These are phyloP conservation scores for Eupelmus urozonus DNA, from an alignment of 2,888 invertebrate species.

Conservation along the genomic window DNA sequence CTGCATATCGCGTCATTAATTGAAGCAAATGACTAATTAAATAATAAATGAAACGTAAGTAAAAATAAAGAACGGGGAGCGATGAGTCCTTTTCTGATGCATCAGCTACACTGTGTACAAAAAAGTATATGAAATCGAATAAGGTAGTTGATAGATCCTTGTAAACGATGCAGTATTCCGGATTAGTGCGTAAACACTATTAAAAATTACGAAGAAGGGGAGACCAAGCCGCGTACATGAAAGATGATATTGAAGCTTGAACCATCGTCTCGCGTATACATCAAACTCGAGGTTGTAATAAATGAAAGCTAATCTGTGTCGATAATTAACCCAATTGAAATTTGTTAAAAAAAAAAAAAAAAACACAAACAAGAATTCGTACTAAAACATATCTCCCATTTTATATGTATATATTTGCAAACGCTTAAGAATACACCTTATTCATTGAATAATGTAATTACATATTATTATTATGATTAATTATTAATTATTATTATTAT, in stretches of 20 bases:
- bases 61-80: conserved; percentile 20
- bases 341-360: conserved; percentile 35
- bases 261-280: conserved; percentile 48
- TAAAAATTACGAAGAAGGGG: conserved; percentile 9
- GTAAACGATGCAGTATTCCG: conserved; percentile 70
- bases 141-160: conserved; percentile 69
- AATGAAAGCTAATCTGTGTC: conserved; percentile 65
- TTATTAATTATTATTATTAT: conserved; percentile 54
- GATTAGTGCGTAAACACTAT: conserved; percentile 64
- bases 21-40: conserved; percentile 43
- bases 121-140: conserved; percentile 69
- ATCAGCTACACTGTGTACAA: conserved; percentile 66
- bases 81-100: conserved; percentile 66
- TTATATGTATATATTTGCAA: conserved; percentile 75
- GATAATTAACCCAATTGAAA: conserved; percentile 66
- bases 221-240: conserved; percentile 59
- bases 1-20: conserved; percentile 57
- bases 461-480: conserved; percentile 62
- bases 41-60: conserved; percentile 32
- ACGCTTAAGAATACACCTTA: conserved; percentile 67
- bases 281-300: conserved; percentile 72
- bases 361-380: conserved; percentile 48
- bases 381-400: conserved; percentile 73
- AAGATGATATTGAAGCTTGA: conserved; percentile 51
- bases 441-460: conserved; percentile 66